Evolutionary conservation across 1,140 invertebrate genomes (phyloP), one percentile per base, ranked within the genome.

Genomic region (Metopolophium dirhodum): DNA sequence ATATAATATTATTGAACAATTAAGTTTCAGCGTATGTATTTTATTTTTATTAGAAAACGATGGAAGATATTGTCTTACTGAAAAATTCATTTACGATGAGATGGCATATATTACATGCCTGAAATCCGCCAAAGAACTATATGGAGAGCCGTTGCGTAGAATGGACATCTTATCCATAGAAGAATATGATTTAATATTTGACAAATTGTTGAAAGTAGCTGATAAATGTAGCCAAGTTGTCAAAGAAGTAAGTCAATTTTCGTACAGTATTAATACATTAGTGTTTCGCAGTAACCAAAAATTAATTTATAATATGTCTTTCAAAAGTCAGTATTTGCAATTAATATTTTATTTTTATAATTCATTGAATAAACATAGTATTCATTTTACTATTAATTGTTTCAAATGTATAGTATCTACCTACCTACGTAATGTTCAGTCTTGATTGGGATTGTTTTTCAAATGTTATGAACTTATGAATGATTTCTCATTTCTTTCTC

Each of bases 111-210:
- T 94, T 47, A 94, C 94, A 26, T 94, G 94, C 47, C 91, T 96
- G 49, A 94, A 94, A 35, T 95, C 95, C 37, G 94, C 95, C 26
- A 94, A 94, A 30, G 95, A 95, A 77, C 94, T 95, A 30, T 96
- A 95, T 93, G 95, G 95, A 49, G 94, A 95, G 86, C 95, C 95
- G 0, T 94, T 96, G 30, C 94, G 95, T 90, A 95, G 95, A 94
- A 94, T 95, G 61, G 95, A 95, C 1, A 95, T 94, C 3, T 94
- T 96, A 30, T 94, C 88, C 0, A n/a, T 93, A 7, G 37, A 85
- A 23, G 94, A 94, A 47, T 95, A 95, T 92, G 93, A 94, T 47
- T 94, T 95, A 41, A 91, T 96, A 47, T 96, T 96, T 94, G 94
- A 94, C 57, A 94, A 95, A 47, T 90, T 95, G 9, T 94, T 95